phyloP scores from a whole-genome alignment of 2,888 invertebrate species.

The Drosophila formosana region DNA sequence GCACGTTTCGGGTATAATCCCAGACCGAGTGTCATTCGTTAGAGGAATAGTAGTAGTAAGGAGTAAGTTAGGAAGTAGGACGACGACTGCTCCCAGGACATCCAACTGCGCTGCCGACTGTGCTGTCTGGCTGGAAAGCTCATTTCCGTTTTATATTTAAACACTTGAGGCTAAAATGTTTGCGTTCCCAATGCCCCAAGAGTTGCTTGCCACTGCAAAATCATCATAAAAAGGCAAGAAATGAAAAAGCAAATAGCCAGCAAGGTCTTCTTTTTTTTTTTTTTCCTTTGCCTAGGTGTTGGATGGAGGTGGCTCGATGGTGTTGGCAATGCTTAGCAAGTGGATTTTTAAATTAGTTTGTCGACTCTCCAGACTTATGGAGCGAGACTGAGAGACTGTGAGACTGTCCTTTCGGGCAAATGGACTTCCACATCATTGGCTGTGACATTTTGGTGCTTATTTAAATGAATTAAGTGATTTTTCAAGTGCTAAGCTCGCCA shows the following conservation, averaged over 20 bases:
- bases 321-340: conserved; percentile 69
- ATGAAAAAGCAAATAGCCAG: conserved; percentile 71
- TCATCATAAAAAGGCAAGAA: conserved; percentile 61
- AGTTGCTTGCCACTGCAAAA: conserved; percentile 22
- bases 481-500: conserved; percentile 79
- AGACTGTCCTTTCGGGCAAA: conserved; percentile 57
- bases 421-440: conserved; percentile 62
- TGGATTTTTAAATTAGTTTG: conserved; percentile 81
- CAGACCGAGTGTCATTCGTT: conserved; percentile 44
- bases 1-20: conserved; percentile 63
- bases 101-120: conserved; percentile 15
- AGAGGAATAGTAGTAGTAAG: conserved; percentile 22
- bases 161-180: conserved; percentile 80
- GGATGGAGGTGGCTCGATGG: conserved; percentile 24
- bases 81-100: conserved; percentile 20
- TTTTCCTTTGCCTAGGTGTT: conserved; percentile 2
- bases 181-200: conserved; percentile 63
- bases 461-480: conserved; percentile 83
- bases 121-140: conserved; percentile 59
- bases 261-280: conserved; percentile 1
- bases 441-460: conserved; percentile 73
- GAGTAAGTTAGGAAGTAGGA: conserved; percentile 12
- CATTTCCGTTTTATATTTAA: conserved; percentile 81
- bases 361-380: conserved; percentile 41
- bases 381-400: conserved; percentile 5